phyloP scores from a whole-genome alignment of 2,888 invertebrate genomes.

The Ochropacha duplaris region DNA sequence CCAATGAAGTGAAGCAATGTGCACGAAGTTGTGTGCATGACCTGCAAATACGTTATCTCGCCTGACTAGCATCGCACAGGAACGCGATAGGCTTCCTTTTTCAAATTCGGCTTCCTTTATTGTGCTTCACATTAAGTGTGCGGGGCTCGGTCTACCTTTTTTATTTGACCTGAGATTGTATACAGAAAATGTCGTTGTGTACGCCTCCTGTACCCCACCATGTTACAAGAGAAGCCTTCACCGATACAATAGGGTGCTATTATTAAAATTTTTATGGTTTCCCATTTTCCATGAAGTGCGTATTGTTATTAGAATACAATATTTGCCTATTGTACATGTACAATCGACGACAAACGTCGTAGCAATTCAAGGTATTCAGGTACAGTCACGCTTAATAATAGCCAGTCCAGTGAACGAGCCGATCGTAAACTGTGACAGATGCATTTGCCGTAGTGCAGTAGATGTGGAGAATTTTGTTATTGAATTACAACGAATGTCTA shows the following conservation, averaged over 20 bases:
- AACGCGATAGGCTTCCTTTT: too few species aligned
- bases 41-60: too few species aligned
- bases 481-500: too few species aligned
- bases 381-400: constrained; percentile 10
- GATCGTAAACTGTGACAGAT: constrained; percentile 10
- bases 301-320: background rate
- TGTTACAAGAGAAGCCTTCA: background rate
- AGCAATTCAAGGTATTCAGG: background rate
- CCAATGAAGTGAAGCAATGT: too few species aligned
- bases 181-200: background rate
- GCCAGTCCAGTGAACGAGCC: constrained; percentile 3
- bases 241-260: background rate
- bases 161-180: too few species aligned
- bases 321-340: background rate
- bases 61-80: too few species aligned
- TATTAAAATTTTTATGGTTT: background rate
- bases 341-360: background rate
- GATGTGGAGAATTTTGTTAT: background rate
- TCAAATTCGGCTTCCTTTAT: too few species aligned
- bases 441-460: constrained; percentile 6
- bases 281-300: background rate
- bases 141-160: too few species aligned
- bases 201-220: too few species aligned
- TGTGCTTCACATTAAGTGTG: too few species aligned
- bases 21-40: too few species aligned